These are phyloP conservation scores for Mungos mungo DNA, from an alignment of 2,113 vertebrate genomes.

Conservation along the genomic window DNA sequence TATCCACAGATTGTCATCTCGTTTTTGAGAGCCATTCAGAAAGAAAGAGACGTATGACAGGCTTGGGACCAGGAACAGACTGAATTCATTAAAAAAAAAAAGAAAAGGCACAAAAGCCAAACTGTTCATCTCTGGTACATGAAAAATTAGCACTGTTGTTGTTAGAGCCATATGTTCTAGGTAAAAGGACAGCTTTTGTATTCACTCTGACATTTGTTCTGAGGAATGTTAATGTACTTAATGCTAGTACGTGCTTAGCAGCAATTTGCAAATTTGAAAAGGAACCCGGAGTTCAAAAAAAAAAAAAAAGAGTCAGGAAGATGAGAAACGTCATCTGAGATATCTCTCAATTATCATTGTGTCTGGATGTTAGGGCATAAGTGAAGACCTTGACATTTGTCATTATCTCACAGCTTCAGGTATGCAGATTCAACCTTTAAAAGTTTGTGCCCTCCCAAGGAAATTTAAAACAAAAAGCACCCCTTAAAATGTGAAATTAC, in stretches of 20 bases:
- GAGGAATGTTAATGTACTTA: conserved; percentile 55
- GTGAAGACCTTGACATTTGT: neutral
- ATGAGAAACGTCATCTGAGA: neutral
- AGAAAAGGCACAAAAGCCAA: conserved; percentile 71
- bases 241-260: conserved; percentile 41
- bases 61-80: conserved; percentile 63
- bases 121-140: conserved; percentile 73
- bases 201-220: conserved; percentile 72
- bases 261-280: conserved; percentile 60
- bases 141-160: conserved; percentile 70
- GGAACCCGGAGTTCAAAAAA: conserved; percentile 45
- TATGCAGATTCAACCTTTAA: neutral
- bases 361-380: neutral
- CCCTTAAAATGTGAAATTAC: neutral
- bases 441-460: neutral
- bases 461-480: neutral
- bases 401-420: neutral
- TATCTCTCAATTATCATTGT: neutral
- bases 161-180: conserved; percentile 77
- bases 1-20: conserved; percentile 59
- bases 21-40: conserved; percentile 66
- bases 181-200: conserved; percentile 75
- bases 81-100: conserved; percentile 60
- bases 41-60: conserved; percentile 51
- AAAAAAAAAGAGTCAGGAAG: conserved; percentile 16